A percentile compares a stretch with the other conserved stretches of the same genome.
Evolutionary conservation across 1,140 invertebrate genomes (phyloP).

Genomic region (Panagrolaimus sp.): DNA sequence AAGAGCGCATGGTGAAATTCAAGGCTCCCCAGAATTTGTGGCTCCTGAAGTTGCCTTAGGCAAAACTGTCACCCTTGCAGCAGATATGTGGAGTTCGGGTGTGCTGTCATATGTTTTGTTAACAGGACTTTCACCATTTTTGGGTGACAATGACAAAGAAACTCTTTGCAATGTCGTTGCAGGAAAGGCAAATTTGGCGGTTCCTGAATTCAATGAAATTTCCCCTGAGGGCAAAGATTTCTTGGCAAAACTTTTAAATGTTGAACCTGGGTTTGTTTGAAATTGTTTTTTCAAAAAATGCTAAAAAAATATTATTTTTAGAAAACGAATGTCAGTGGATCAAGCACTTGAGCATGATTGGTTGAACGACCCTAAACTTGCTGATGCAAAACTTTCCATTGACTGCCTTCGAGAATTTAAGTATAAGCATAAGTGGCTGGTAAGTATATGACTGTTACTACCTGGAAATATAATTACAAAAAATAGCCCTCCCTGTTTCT

Average conservation of each 20-base stretch:
- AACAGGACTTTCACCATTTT: slow-evolving; percentile 62
- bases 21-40: slow-evolving; percentile 85
- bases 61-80: slow-evolving; percentile 73
- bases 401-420: slow-evolving; percentile 60
- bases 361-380: slow-evolving; percentile 59
- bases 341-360: slow-evolving; percentile 62
- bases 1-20: slow-evolving; percentile 57
- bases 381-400: slow-evolving; percentile 51
- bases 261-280: slow-evolving; percentile 49
- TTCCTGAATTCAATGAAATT: slow-evolving; percentile 64
- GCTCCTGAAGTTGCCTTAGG: slow-evolving; percentile 79
- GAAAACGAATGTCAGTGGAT: slow-evolving; percentile 59
- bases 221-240: slow-evolving; percentile 80
- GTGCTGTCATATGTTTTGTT: slow-evolving; percentile 81
- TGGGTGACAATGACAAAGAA: slow-evolving; percentile 76
- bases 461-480: too few relatives aligned
- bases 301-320: slow-evolving; percentile 35
- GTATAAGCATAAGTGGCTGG: slow-evolving; percentile 60
- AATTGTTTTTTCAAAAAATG: too few relatives aligned
- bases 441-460: slow-evolving; percentile 29
- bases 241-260: slow-evolving; percentile 70
- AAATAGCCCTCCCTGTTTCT: too few relatives aligned
- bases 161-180: slow-evolving; percentile 74
- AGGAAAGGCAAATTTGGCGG: slow-evolving; percentile 62
- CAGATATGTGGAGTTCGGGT: slow-evolving; percentile 83